Conservation (phyloP, 2,797 vertebrate species). For the Gobionotothen gibberifrons region DNA sequence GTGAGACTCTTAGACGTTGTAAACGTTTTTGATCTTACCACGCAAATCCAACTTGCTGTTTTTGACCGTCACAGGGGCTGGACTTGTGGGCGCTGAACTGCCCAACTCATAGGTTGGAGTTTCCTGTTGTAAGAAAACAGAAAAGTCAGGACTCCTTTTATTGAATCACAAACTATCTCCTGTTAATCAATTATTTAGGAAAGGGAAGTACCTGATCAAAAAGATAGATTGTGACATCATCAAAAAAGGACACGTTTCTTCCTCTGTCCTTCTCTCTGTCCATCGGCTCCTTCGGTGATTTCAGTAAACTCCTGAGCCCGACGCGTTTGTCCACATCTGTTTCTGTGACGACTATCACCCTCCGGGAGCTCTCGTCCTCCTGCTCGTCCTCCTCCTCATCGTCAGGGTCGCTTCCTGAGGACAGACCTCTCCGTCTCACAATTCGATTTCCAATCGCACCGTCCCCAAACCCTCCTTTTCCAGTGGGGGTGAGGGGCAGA, state of each 20-base stretch:
- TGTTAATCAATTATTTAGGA: background rate
- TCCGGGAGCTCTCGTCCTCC: constrained; percentile 84
- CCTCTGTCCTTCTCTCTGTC: constrained; percentile 90
- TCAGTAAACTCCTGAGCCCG: constrained; percentile 92
- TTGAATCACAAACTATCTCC: background rate
- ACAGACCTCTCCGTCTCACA: constrained; percentile 82
- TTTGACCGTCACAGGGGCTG: constrained; percentile 81
- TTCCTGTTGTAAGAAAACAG: constrained; percentile 82
- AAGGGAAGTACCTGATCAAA: constrained; percentile 91
- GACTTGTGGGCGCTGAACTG: constrained; percentile 83
- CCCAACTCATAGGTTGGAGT: constrained; percentile 93
- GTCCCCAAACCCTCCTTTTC: constrained; percentile 88
- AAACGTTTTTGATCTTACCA: constrained; percentile 66
- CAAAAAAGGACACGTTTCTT: constrained; percentile 95
- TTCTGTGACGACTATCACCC: constrained; percentile 92
- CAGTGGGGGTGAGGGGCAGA: constrained; percentile 84
- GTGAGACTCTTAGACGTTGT: background rate
- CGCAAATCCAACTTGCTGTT: constrained; percentile 80
- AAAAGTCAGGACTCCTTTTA: constrained; percentile 1
- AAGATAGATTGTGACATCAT: constrained; percentile 96
- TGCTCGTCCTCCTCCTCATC: constrained; percentile 86
- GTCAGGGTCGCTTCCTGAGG: constrained; percentile 80
- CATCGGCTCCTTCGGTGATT: constrained; percentile 90
- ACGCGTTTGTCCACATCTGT: constrained; percentile 90
- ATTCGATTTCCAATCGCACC: constrained; percentile 84